These are phyloP conservation scores for Tupiocoris notatus DNA, from an alignment of 2,888 invertebrate genomes.

Conservation along the genomic window DNA sequence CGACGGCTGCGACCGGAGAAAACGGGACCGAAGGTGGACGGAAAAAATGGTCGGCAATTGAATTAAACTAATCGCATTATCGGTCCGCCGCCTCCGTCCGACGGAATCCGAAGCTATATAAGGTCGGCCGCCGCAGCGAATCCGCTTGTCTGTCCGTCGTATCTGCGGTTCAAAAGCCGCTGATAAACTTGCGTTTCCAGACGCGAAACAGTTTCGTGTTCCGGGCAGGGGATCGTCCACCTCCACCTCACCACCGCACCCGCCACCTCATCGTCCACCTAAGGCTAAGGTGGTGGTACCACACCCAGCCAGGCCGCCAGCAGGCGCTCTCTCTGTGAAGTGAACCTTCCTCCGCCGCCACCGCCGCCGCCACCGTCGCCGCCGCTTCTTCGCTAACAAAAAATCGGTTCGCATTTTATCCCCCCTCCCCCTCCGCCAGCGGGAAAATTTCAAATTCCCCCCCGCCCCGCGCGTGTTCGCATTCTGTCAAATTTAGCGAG, in stretches of 20 bases:
- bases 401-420: neutral
- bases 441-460: neutral
- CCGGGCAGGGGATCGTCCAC: constrained; percentile 51
- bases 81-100: neutral
- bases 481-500: too few relatives aligned
- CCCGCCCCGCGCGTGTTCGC: neutral
- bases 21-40: constrained; percentile 16
- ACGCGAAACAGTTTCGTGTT: neutral
- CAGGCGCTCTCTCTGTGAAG: neutral
- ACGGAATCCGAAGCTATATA: constrained; percentile 27
- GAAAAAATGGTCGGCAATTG: constrained; percentile 60
- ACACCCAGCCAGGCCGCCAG: constrained; percentile 51
- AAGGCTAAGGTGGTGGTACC: constrained; percentile 47
- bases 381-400: neutral
- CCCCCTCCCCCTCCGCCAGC: neutral
- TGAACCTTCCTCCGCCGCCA: neutral
- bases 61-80: constrained; percentile 77
- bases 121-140: constrained; percentile 18
- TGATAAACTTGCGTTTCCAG: neutral
- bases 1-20: neutral
- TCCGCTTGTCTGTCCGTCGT: constrained; percentile 12
- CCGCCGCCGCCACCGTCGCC: neutral
- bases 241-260: constrained; percentile 49
- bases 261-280: constrained; percentile 48
- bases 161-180: too few relatives aligned